Evolutionary conservation across 2,888 invertebrate genomes (phyloP), one percentile per base, ranked within the genome.

Genomic region (Acrobasis repandana): DNA sequence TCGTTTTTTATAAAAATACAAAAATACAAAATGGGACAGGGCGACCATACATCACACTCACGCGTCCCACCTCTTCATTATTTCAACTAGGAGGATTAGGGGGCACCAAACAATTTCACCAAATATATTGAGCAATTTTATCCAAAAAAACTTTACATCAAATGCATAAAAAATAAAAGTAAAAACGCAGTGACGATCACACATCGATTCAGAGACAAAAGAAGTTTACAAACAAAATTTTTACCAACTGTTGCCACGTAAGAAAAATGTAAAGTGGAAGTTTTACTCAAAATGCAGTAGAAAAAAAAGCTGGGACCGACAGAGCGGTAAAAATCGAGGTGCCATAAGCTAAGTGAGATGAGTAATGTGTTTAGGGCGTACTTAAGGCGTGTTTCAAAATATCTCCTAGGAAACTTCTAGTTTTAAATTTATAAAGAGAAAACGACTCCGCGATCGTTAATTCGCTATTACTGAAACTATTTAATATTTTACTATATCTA

Each of bases 21-120:
- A 91, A 91, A 91, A 90, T 91, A 91, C 91, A 91, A 91, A 91
- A 91, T 86, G 91, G 91, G 90, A 91, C 90, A 90, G 88, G 87
- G 90, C 89, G 83, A 88, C 82, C 84, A 85, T 68, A 80, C 84
- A 77, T 71, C 75, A 80, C 77, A 83, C 76, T 80, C 87, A 86
- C 85, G 80, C 86, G 82, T 82, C 85, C 85, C 83, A 81, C 81
- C 84, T 77, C 77, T 78, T 73, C 74, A 70, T 68, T 73, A 70
- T 77, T 74, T 79, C 80, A 80, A 76, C 82, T 81, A 83, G 79
- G 80, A 80, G 83, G 83, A 76, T 80, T 60, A 83, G 84, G 87
- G 88, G 86, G 82, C 84, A 83, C 86, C 76, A 87, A 84, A 83
- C 79, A 78, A 83, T 80, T 79, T 79, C 72, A 75, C 77, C 83